Evolutionary conservation across 2,888 invertebrate genomes (phyloP), one percentile per base, ranked within the genome.

Genomic region (Ernsta delagoae): DNA sequence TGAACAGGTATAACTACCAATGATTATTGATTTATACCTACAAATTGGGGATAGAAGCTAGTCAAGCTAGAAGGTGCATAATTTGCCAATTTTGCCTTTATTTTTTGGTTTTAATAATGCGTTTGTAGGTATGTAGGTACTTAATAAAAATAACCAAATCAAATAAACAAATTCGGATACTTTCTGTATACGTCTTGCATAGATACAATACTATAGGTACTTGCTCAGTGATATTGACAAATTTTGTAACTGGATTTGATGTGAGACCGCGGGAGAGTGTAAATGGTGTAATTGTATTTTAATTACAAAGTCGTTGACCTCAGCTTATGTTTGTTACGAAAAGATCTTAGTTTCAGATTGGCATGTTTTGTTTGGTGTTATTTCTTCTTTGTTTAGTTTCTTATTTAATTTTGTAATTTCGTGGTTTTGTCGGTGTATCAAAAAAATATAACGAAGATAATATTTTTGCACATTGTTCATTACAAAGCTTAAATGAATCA

Each of bases 231-330:
- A 72, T 73, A 72, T 71, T 75, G 75, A 75, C 73, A 77, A 76
- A 77, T 77, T 71, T 72, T 72, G 57, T 77, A 77, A 76, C 75
- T 70, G 75, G 72, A 71, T 67, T 70, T 65, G 53, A 61, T 70
- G 65, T 70, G 64, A 65, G 71, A 71, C 64, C 72, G 68, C 72
- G 77, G 71, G 75, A 75, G 74, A 70, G 71, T 72, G 72, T 59
- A 53, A 59, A 62, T 56, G 41, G 69, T 73, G 72, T 77, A 73
- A 78, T 76, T 75, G 74, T 75, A 72, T 71, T 77, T 73, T 75
- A 77, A 78, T 77, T 76, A 74, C 70, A n/a, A 39, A 72, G 76
- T 70, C 72, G 48, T 41, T 74, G 71, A 75, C 74, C 74, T 70
- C 65, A 12, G 24, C n/a, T 68, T 62, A 50, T 57, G 61, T 62